Percentiles rank a stretch among this genome's conserved stretches.
Evolutionary conservation across 2,797 vertebrate species (phyloP).

Genomic region (Sylvia borin): DNA sequence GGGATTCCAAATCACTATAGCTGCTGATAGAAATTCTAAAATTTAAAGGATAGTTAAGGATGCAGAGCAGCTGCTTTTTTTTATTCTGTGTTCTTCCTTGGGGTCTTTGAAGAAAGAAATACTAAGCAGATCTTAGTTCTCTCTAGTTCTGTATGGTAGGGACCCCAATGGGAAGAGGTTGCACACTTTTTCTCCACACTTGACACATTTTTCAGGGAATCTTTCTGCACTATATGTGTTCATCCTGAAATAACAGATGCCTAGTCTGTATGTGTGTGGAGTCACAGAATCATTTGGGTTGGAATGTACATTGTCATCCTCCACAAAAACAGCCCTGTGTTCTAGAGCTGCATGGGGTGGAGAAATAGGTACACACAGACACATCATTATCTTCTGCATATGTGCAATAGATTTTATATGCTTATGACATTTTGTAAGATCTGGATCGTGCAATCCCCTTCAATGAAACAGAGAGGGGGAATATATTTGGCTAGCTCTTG

Average conservation of each 20-base stretch:
- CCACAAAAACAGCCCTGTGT: not conserved
- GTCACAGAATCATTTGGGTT: not conserved
- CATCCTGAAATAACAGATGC: not conserved
- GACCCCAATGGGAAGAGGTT: not conserved
- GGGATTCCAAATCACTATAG: not conserved
- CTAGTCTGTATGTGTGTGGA: not conserved
- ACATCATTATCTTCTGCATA: not conserved
- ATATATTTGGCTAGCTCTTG: slow-evolving; percentile 69
- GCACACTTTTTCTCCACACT: not conserved
- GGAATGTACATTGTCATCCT: not conserved
- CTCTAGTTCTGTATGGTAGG: not conserved
- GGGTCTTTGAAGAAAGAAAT: not conserved
- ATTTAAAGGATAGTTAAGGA: not conserved
- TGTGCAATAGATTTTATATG: not conserved
- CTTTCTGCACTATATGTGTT: not conserved
- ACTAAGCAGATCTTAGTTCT: not conserved
- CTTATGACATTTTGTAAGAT: not conserved
- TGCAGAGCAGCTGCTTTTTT: not conserved
- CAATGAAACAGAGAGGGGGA: slow-evolving; percentile 58
- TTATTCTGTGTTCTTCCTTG: not conserved
- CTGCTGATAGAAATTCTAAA: not conserved
- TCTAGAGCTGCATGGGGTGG: not conserved
- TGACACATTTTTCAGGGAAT: not conserved
- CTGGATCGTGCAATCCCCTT: slow-evolving; percentile 43
- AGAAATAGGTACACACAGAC: not conserved